Conservation (phyloP, 2,797 vertebrate genomes). For the Anguilla marmorata region DNA sequence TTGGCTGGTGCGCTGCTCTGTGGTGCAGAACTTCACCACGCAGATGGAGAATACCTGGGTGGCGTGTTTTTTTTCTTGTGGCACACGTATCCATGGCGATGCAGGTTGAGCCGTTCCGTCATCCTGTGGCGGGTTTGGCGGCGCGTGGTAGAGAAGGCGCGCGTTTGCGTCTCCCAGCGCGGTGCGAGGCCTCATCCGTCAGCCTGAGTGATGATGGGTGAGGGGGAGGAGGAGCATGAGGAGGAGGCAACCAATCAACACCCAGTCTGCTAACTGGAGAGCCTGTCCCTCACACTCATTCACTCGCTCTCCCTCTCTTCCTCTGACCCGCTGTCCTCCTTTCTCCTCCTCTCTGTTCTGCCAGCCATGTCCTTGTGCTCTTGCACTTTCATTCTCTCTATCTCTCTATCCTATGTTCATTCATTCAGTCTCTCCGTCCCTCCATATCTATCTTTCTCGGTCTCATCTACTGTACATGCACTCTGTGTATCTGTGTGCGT, state of each 20-base stretch:
- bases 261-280: background rate
- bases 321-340: background rate
- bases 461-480: too few species aligned
- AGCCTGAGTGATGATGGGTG: background rate
- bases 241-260: slow-evolving; percentile 30
- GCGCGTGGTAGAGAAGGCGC: background rate
- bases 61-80: background rate
- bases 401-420: background rate
- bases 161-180: background rate
- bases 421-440: background rate
- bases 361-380: background rate
- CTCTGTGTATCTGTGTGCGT: too few species aligned
- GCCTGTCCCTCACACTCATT: background rate
- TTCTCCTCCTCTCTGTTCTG: background rate
- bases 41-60: background rate
- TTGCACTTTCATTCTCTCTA: background rate
- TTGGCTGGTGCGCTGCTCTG: too few species aligned
- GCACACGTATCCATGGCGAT: background rate
- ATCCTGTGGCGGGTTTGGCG: background rate
- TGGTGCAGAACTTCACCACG: background rate
- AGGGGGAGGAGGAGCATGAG: slow-evolving; percentile 16
- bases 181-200: slow-evolving; percentile 60
- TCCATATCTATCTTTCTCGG: background rate
- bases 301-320: slow-evolving; percentile 13
- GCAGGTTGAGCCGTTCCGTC: background rate